Evolutionary conservation across 2,888 invertebrate genomes (phyloP).

Genomic region (Xylophagus ater): DNA sequence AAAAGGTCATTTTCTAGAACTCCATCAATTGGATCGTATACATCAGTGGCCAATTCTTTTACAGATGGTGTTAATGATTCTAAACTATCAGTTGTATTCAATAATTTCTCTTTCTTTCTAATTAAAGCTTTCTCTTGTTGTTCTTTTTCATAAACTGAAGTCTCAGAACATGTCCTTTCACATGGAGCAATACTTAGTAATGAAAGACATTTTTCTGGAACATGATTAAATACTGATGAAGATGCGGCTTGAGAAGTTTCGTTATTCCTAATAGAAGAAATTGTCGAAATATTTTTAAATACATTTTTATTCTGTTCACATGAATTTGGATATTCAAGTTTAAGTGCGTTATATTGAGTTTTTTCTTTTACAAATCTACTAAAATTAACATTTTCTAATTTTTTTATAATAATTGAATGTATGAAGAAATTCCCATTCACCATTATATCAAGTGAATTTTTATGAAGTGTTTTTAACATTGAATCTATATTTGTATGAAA

Average conservation of each 20-base stretch:
- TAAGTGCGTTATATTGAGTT: too few species aligned
- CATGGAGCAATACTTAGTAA: constrained; percentile 19
- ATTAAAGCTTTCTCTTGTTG: constrained; percentile 3
- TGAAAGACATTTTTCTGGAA: constrained; percentile 16
- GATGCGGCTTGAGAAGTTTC: too few species aligned
- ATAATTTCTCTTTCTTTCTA: constrained; percentile 13
- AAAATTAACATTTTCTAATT: not conserved
- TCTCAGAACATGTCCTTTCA: constrained; percentile 18
- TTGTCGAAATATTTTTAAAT: too few species aligned
- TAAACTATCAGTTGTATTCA: constrained; percentile 23
- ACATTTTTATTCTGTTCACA: too few species aligned
- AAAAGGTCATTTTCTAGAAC: constrained; percentile 25
- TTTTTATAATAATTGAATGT: constrained; percentile 45
- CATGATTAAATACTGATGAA: too few species aligned
- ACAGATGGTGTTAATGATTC: constrained; percentile 28
- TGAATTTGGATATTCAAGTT: too few species aligned
- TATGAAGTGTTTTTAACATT: constrained; percentile 43
- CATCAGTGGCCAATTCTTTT: constrained; percentile 22
- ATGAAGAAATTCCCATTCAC: constrained; percentile 38
- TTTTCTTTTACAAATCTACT: too few species aligned
- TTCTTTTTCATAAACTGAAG: constrained; percentile 4
- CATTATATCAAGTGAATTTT: constrained; percentile 37
- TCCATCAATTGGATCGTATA: constrained; percentile 24
- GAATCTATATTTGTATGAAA: constrained; percentile 51
- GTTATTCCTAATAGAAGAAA: too few species aligned